phyloP scores from a whole-genome alignment of 2,888 invertebrate genomes.

The Lasioglossum calceatum region DNA sequence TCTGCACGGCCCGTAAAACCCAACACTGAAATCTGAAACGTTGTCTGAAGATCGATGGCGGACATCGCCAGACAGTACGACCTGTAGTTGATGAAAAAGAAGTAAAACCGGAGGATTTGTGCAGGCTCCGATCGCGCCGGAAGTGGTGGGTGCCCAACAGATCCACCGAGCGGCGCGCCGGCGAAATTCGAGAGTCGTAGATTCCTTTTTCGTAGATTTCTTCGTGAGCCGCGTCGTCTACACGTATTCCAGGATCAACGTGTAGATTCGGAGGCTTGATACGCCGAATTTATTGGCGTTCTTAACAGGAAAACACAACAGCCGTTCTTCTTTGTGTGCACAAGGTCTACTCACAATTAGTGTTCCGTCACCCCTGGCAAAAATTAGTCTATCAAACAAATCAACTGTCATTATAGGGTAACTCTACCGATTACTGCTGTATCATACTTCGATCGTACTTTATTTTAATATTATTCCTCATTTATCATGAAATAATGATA shows the following conservation, averaged over 20 bases:
- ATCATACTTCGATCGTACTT: no score
- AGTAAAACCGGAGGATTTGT: conserved; percentile 54
- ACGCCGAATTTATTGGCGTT: conserved; percentile 56
- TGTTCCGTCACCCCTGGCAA: neutral
- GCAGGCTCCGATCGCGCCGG: conserved; percentile 60
- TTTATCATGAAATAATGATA: no score
- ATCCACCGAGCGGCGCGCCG: conserved; percentile 22
- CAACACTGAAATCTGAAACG: conserved; percentile 69
- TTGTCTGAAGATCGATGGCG: conserved; percentile 68
- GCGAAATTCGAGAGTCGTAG: conserved; percentile 62
- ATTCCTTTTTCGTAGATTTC: conserved; percentile 51
- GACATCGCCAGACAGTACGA: conserved; percentile 48
- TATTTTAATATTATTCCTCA: no score
- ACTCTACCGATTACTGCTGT: no score
- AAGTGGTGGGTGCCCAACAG: conserved; percentile 66
- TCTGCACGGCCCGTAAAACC: conserved; percentile 50
- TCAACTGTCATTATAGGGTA: neutral
- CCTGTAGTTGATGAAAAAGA: conserved; percentile 57
- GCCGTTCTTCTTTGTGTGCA: conserved; percentile 37
- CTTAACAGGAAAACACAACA: conserved; percentile 33
- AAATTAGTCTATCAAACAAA: neutral
- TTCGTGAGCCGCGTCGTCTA: conserved; percentile 21
- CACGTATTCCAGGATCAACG: conserved; percentile 30
- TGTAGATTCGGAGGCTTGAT: conserved; percentile 57
- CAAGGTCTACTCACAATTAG: neutral